Percentiles rank a stretch among this genome's conserved stretches.
phyloP scores from a whole-genome alignment of 2,797 vertebrate genomes.

The Thalassophryne amazonica region DNA sequence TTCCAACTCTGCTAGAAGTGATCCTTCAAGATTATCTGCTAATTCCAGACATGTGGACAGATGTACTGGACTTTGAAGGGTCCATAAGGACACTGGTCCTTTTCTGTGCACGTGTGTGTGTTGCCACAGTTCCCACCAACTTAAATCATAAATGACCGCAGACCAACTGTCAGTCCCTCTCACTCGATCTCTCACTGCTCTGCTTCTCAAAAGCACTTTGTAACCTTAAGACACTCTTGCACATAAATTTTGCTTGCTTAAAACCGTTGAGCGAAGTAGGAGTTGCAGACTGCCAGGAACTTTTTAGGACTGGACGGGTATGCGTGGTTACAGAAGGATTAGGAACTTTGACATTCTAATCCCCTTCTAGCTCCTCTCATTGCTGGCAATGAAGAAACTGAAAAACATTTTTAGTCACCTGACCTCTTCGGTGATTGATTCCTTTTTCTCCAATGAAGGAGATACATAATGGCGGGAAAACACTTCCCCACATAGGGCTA shows the following conservation, averaged over 20 bases:
- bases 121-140: not conserved
- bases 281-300: constrained; percentile 26
- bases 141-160: constrained; percentile 34
- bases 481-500: too few species aligned
- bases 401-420: too few species aligned
- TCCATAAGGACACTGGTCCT: not conserved
- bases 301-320: constrained; percentile 42
- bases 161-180: constrained; percentile 17
- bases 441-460: too few species aligned
- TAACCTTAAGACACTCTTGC: constrained; percentile 20
- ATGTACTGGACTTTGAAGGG: not conserved
- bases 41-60: not conserved
- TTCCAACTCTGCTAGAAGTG: not conserved
- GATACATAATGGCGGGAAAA: too few species aligned
- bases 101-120: constrained; percentile 3
- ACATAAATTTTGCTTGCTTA: constrained; percentile 22
- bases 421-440: too few species aligned
- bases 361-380: constrained; percentile 19
- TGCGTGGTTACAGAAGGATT: constrained; percentile 43
- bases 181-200: not conserved
- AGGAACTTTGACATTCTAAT: constrained; percentile 9
- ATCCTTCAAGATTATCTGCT: not conserved
- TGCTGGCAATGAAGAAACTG: constrained; percentile 4
- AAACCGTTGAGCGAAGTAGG: constrained; percentile 2
- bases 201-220: constrained; percentile 43